Evolutionary conservation across 2,888 invertebrate species (phyloP), one percentile per base, ranked within the genome.

Genomic region (Beris morrisii): DNA sequence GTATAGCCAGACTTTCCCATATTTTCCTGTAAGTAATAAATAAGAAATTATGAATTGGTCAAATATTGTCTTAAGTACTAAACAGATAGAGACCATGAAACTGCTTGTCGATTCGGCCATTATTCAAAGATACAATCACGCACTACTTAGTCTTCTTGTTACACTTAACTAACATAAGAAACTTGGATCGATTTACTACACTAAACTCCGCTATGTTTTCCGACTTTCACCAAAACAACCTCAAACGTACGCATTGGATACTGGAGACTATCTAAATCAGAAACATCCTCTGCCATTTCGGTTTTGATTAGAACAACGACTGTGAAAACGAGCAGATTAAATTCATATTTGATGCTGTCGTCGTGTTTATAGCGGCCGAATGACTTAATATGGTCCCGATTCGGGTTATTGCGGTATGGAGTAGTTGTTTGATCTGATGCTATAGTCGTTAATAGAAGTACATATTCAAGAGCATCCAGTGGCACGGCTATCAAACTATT

Each of bases 1-100:
- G 88, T 87, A 79, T 90, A 91, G 71, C 90, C 89, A 74, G 87
- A 88, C 74, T 86, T 85, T 69, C 87, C 84, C 89, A 89, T 87
- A 43, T 78, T 70, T 72, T 73, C 52, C 57, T 69, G 70, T 64
- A 54, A 58, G 31, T 32, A 44, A 11, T 50, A 57, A 50, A 46
- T 38, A 45, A 64, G 55, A 5, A 61, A 11, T 48, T 28, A 13
- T 44, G 38, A 50, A 28, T 32, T 50, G 50, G 13, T 52, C 4
- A 31, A 45, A 4, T 11, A 45, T 44, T 31, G 22, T 38, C 5
- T 38, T 38, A 38, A 38, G 7, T 38, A 38, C 38, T 38, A 38
- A 38, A 38, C 9, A 38, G 22, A 38, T 38, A 38, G 9, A 38
- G 38, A 61, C 61, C 61, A 50, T 61, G 32, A 46, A 61, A 61